Evolutionary conservation across 1,140 invertebrate species (phyloP).

Genomic region (Meloidogyne hapla): DNA sequence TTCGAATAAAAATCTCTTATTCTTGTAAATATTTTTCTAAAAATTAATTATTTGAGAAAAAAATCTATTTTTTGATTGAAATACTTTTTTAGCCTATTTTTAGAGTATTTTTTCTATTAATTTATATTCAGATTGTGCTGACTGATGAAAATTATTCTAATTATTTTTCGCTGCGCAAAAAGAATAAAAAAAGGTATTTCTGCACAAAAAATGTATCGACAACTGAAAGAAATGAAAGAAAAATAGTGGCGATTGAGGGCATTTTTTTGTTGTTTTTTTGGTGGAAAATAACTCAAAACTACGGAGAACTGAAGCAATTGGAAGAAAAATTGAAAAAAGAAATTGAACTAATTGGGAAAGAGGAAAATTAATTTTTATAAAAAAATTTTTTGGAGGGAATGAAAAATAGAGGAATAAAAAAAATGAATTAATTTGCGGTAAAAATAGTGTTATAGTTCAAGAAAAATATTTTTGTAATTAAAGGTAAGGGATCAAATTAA

Average conservation of each 20-base stretch:
- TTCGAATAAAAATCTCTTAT: too few relatives aligned
- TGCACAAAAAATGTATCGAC: neutral
- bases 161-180: constrained; percentile 2
- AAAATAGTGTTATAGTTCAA: too few relatives aligned
- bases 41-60: too few relatives aligned
- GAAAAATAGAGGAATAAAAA: too few relatives aligned
- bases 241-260: neutral
- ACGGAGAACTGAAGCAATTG: neutral
- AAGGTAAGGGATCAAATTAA: too few relatives aligned
- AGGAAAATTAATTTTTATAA: neutral
- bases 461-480: too few relatives aligned
- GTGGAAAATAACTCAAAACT: neutral
- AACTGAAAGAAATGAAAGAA: neutral
- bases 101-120: neutral
- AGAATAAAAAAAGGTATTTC: neutral
- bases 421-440: too few relatives aligned
- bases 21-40: too few relatives aligned
- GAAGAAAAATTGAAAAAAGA: neutral
- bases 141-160: constrained; percentile 6
- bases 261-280: neutral
- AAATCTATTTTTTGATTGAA: too few relatives aligned
- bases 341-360: neutral
- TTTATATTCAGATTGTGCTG: neutral
- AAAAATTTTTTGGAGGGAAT: too few relatives aligned
- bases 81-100: neutral